Evolutionary conservation across 2,888 invertebrate species (phyloP).

Genomic region (Tuberolachnus salignus): DNA sequence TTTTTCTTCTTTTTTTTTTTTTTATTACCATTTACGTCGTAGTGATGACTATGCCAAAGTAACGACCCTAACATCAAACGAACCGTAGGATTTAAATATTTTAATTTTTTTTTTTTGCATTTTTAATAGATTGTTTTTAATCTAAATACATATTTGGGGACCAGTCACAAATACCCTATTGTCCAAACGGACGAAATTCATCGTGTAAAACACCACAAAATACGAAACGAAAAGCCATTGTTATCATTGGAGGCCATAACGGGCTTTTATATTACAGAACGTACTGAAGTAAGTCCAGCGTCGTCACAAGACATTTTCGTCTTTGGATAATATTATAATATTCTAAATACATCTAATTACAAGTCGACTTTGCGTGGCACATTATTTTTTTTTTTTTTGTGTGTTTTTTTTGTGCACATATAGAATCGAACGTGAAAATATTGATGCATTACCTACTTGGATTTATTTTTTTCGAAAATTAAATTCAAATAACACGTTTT

Average conservation of each 20-base stretch:
- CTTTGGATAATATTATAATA: too few relatives aligned
- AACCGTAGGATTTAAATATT: constrained; percentile 25
- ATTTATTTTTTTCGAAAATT: too few relatives aligned
- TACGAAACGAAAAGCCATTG: constrained; percentile 20
- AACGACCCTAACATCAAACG: constrained; percentile 38
- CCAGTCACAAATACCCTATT: background rate
- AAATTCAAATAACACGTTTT: too few relatives aligned
- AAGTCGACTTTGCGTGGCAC: too few relatives aligned
- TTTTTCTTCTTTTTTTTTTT: too few relatives aligned
- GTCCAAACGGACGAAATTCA: background rate
- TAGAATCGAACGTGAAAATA: too few relatives aligned
- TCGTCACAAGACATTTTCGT: too few relatives aligned
- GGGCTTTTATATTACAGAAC: background rate
- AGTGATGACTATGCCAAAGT: background rate
- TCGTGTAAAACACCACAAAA: background rate
- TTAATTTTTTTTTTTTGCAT: background rate
- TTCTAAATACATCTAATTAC: too few relatives aligned
- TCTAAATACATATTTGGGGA: background rate
- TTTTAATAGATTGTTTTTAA: constrained; percentile 13
- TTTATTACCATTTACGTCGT: background rate
- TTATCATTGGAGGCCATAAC: background rate
- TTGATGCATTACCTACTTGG: too few relatives aligned
- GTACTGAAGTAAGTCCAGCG: too few relatives aligned
- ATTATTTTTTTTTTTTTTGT: too few relatives aligned
- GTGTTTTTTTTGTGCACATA: too few relatives aligned